Evolutionary conservation across 2,888 invertebrate species (phyloP).

Genomic region (Drosophila neonasuta): DNA sequence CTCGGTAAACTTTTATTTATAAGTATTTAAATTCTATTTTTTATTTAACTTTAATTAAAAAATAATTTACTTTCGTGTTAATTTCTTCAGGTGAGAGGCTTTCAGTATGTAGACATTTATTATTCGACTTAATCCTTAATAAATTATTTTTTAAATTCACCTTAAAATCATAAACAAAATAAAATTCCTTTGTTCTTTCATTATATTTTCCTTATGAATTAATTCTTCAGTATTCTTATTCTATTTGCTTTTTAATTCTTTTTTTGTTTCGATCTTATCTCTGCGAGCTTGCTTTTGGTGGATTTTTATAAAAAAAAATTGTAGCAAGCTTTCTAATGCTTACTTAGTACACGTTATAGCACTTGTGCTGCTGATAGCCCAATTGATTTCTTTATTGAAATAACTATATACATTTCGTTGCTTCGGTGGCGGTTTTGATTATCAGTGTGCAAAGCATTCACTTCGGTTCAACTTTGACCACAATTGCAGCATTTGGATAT

Average conservation of each 20-base stretch:
- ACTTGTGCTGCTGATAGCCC: constrained; percentile 48
- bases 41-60: too few relatives aligned
- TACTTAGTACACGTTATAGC: constrained; percentile 39
- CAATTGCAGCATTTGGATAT: constrained; percentile 57
- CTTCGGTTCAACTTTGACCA: constrained; percentile 65
- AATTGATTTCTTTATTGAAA: constrained; percentile 56
- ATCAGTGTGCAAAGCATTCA: constrained; percentile 50
- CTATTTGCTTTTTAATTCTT: not conserved
- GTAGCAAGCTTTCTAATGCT: constrained; percentile 20
- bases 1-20: too few relatives aligned
- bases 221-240: not conserved
- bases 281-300: not conserved
- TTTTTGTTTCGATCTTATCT: constrained; percentile 5
- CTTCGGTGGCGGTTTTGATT: constrained; percentile 50
- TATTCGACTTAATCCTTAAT: too few relatives aligned
- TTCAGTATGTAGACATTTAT: too few relatives aligned
- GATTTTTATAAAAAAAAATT: not conserved
- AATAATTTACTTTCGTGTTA: too few relatives aligned
- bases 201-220: not conserved
- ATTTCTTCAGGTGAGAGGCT: too few relatives aligned
- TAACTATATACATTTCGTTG: constrained; percentile 27
- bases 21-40: too few relatives aligned
- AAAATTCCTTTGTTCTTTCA: not conserved
- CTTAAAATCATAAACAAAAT: not conserved
- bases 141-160: too few relatives aligned